phyloP scores from a whole-genome alignment of 2,113 vertebrate genomes.

The Ahaetulla prasina region DNA sequence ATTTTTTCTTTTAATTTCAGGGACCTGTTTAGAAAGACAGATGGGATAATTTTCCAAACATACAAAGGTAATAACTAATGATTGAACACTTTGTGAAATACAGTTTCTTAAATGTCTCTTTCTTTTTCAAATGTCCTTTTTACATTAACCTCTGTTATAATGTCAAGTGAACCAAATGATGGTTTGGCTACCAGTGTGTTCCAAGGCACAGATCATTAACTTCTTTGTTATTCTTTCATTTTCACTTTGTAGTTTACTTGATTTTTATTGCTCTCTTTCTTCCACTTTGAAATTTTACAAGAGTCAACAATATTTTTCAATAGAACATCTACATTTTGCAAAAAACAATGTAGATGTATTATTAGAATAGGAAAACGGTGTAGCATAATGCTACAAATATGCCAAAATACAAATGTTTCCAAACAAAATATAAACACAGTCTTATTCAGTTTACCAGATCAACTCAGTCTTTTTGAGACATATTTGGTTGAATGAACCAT shows the following conservation, averaged over 20 bases:
- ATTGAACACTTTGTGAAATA: neutral
- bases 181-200: neutral
- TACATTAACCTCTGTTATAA: neutral
- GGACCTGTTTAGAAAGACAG: neutral
- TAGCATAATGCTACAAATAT: neutral
- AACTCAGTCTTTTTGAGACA: neutral
- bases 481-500: neutral
- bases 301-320: neutral
- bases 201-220: neutral
- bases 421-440: neutral
- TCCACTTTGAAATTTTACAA: neutral
- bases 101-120: neutral
- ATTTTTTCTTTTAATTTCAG: neutral
- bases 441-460: neutral
- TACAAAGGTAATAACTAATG: neutral
- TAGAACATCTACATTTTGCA: neutral
- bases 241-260: neutral
- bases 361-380: neutral
- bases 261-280: neutral
- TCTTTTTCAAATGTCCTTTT: slow-evolving; percentile 10
- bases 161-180: neutral
- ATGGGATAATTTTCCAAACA: neutral
- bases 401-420: neutral
- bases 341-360: neutral
- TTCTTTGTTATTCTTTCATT: neutral